phyloP scores from a whole-genome alignment of 92 coral and sea anemone species.

The Palythoa heliodiscus region DNA sequence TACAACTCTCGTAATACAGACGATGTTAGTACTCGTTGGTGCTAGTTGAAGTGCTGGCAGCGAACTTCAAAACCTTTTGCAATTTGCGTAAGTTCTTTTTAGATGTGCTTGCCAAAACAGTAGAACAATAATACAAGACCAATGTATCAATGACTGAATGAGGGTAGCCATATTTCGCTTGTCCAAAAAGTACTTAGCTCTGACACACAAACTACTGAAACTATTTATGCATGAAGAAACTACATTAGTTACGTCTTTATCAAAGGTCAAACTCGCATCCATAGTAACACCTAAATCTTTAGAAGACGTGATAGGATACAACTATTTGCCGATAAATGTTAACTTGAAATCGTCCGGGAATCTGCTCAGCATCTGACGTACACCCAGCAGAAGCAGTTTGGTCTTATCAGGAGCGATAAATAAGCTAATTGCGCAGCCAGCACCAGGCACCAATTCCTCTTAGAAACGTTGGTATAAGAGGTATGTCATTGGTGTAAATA shows the following conservation, averaged over 20 bases:
- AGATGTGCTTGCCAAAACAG: background rate
- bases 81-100: background rate
- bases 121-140: background rate
- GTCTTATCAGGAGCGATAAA: too few relatives aligned
- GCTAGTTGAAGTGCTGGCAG: background rate
- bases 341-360: too few relatives aligned
- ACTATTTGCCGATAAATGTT: background rate
- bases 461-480: too few relatives aligned
- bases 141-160: background rate
- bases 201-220: too few relatives aligned
- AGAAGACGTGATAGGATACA: background rate
- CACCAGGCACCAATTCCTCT: too few relatives aligned
- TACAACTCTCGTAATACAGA: background rate
- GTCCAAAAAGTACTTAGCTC: too few relatives aligned
- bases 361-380: too few relatives aligned
- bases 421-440: too few relatives aligned
- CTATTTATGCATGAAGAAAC: background rate
- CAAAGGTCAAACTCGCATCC: constrained; percentile 2
- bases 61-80: background rate
- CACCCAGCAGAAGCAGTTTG: too few relatives aligned
- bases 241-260: background rate
- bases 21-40: background rate
- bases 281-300: background rate
- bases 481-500: too few relatives aligned
- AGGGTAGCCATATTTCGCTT: too few relatives aligned